Evolutionary conservation across 2,113 vertebrate species (phyloP).

Genomic region (Jaculus jaculus): DNA sequence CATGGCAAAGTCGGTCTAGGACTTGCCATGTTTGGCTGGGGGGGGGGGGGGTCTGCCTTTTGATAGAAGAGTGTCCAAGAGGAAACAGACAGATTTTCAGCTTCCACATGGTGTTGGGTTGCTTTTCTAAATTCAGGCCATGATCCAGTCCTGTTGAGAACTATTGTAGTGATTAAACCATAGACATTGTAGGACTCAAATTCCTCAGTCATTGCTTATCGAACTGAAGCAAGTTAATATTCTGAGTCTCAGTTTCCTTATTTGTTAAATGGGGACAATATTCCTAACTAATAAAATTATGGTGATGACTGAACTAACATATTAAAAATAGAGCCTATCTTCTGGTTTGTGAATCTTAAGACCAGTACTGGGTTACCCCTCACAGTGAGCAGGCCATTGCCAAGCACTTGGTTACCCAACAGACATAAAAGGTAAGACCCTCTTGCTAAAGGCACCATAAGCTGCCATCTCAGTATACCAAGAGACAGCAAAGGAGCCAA

Average conservation of each 20-base stretch:
- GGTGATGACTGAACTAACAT: background rate
- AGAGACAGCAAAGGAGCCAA: too few species aligned
- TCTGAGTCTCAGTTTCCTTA: background rate
- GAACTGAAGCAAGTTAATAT: background rate
- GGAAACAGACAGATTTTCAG: background rate
- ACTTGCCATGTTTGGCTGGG: too few species aligned
- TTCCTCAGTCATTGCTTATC: background rate
- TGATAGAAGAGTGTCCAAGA: background rate
- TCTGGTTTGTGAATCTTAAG: too few species aligned
- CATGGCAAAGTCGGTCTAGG: background rate
- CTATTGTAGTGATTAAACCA: background rate
- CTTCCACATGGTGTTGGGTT: too few species aligned
- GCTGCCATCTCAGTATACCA: too few species aligned
- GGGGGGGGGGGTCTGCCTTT: too few species aligned
- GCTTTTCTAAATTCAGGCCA: background rate
- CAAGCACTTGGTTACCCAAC: too few species aligned
- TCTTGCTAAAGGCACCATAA: too few species aligned
- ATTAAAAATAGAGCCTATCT: background rate
- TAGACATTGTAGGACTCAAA: background rate
- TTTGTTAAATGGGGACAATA: background rate
- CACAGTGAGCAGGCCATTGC: too few species aligned
- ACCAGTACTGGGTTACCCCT: too few species aligned
- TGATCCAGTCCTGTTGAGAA: background rate
- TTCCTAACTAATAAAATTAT: background rate
- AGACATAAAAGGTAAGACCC: too few species aligned